Evolutionary conservation across 2,113 vertebrate species (phyloP).

Genomic region (Pterocles orientalis): DNA sequence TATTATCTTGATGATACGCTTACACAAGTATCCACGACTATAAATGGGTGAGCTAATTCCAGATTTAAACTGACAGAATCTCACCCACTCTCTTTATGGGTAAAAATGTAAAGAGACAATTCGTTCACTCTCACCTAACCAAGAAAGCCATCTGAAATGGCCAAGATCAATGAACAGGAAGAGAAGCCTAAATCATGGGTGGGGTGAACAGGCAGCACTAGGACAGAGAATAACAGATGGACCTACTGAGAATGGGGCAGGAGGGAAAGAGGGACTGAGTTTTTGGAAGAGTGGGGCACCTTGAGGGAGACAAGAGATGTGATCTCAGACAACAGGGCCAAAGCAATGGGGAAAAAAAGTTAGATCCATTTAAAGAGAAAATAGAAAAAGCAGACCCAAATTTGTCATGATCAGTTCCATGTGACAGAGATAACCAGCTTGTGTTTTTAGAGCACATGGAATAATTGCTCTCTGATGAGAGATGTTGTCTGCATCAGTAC

Average conservation of each 20-base stretch:
- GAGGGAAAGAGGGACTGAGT: neutral
- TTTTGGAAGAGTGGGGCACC: neutral
- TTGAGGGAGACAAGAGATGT: neutral
- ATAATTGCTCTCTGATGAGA: neutral
- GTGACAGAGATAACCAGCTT: neutral
- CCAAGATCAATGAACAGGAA: rapidly evolving
- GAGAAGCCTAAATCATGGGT: neutral
- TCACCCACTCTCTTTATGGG: neutral
- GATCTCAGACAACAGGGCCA: neutral
- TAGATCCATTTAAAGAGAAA: neutral
- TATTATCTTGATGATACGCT: neutral
- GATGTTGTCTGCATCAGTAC: neutral
- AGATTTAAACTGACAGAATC: neutral
- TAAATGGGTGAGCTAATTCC: neutral
- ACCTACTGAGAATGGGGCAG: neutral
- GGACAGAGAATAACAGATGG: neutral
- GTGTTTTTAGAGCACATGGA: neutral
- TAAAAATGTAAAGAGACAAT: neutral
- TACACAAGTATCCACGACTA: neutral
- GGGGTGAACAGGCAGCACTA: neutral
- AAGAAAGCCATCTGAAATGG: neutral
- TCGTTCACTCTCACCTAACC: neutral
- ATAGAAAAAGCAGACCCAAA: neutral
- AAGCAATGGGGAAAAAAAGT: no score
- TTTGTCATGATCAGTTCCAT: neutral